Evolutionary conservation across 2,797 vertebrate species (phyloP).

Genomic region (Sardinella longiceps): DNA sequence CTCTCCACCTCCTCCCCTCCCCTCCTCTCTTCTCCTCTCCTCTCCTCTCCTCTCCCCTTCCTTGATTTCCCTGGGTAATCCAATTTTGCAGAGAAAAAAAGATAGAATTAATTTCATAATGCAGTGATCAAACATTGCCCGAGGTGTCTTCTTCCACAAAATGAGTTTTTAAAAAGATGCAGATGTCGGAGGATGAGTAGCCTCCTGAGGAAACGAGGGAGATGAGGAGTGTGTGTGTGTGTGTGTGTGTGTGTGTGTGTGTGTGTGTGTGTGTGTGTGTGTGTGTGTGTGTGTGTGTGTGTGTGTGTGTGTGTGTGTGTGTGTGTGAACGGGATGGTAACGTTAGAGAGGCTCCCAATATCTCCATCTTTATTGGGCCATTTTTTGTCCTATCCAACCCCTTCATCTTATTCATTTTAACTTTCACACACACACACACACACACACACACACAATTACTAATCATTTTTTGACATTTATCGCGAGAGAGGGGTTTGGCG

Average conservation of each 20-base stretch:
- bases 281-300: background rate
- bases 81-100: constrained; percentile 64
- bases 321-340: background rate
- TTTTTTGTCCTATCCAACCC: constrained; percentile 48
- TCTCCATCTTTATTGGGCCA: constrained; percentile 49
- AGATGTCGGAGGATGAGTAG: constrained; percentile 60
- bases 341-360: constrained; percentile 38
- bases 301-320: background rate
- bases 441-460: constrained; percentile 33
- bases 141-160: constrained; percentile 62
- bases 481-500: background rate
- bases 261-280: background rate
- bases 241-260: constrained; percentile 15
- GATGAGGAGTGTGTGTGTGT: constrained; percentile 33
- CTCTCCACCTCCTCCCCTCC: background rate
- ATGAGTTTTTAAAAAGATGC: constrained; percentile 62
- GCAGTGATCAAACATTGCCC: constrained; percentile 64
- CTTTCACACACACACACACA: constrained; percentile 1
- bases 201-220: constrained; percentile 49
- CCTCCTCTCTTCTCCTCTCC: constrained; percentile 28
- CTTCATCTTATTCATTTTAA: constrained; percentile 51
- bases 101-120: constrained; percentile 70
- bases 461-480: constrained; percentile 50
- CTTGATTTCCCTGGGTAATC: constrained; percentile 68
- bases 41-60: constrained; percentile 39